Evolutionary conservation across 2,113 vertebrate species (phyloP).

Genomic region (Cavia aperea): DNA sequence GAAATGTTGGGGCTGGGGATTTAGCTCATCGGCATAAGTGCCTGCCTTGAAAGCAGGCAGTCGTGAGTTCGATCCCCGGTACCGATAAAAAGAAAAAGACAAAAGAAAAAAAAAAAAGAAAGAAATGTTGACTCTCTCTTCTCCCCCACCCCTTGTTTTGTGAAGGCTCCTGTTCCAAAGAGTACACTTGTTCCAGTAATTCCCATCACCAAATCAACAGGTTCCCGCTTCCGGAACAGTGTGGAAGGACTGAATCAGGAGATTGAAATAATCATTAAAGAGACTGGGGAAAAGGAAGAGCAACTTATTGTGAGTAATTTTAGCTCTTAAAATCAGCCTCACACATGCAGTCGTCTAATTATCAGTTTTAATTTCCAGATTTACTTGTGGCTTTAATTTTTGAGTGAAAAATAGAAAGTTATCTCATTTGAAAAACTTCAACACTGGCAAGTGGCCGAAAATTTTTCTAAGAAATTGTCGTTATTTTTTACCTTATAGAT

Average conservation of each 20-base stretch:
- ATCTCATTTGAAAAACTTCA: conserved; percentile 29
- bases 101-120: neutral
- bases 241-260: conserved; percentile 98
- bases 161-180: conserved; percentile 93
- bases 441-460: conserved; percentile 6
- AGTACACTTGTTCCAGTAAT: conserved; percentile 91
- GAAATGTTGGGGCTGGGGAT: neutral
- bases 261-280: conserved; percentile 98
- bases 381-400: conserved; percentile 21
- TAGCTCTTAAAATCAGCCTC: neutral
- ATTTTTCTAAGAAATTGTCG: neutral
- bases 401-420: conserved; percentile 42
- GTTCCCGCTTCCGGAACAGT: conserved; percentile 95
- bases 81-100: too few relatives aligned
- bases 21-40: too few relatives aligned
- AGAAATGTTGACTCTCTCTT: neutral
- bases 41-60: too few relatives aligned
- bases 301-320: conserved; percentile 88
- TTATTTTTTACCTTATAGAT: conserved; percentile 40
- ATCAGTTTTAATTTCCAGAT: conserved; percentile 20
- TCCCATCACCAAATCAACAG: conserved; percentile 92
- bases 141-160: conserved; percentile 9
- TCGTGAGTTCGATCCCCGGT: too few relatives aligned
- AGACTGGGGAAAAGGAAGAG: conserved; percentile 93
- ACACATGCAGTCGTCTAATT: neutral